These are phyloP conservation scores for Xenopus laevis DNA, from an alignment of 2,113 vertebrate genomes.

Conservation along the genomic window DNA sequence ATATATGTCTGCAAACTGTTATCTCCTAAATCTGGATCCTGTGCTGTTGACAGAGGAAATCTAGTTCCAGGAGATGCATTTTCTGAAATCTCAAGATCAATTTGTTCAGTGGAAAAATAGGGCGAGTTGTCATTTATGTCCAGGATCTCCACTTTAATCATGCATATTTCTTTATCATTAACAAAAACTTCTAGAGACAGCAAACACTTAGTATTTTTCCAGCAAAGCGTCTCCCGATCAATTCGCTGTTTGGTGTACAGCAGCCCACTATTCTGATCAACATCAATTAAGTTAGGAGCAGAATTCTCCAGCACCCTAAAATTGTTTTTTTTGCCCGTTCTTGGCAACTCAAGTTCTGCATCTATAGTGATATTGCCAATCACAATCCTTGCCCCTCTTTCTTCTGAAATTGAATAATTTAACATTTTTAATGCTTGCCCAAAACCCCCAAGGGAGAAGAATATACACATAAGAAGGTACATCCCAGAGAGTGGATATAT, in stretches of 20 bases:
- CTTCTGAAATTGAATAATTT: conserved; percentile 95
- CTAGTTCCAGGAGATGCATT: conserved; percentile 93
- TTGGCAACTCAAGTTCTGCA: conserved; percentile 71
- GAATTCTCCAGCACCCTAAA: conserved; percentile 97
- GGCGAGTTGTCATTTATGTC: conserved; percentile 97
- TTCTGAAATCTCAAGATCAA: conserved; percentile 96
- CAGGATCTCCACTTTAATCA: conserved; percentile 98
- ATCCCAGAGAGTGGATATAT: conserved; percentile 67
- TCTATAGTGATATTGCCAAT: conserved; percentile 97
- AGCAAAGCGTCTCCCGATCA: conserved; percentile 92
- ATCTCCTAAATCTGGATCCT: conserved; percentile 90
- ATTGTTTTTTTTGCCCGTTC: conserved; percentile 78
- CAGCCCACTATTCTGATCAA: conserved; percentile 91
- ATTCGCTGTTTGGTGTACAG: conserved; percentile 94
- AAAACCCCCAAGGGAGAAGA: conserved; percentile 87
- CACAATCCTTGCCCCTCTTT: conserved; percentile 89
- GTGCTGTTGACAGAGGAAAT: conserved; percentile 90
- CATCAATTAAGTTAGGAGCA: conserved; percentile 89
- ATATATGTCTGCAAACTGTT: conserved; percentile 93
- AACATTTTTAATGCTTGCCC: conserved; percentile 93
- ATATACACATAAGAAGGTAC: conserved; percentile 91
- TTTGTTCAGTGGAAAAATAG: conserved; percentile 87
- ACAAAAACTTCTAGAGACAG: conserved; percentile 97
- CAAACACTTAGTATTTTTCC: conserved; percentile 89
- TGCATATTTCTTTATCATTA: conserved; percentile 96